Percentiles rank a stretch among this genome's conserved stretches.
phyloP scores from a whole-genome alignment of 2,113 vertebrate genomes.

The Tragelaphus buxtoni region DNA sequence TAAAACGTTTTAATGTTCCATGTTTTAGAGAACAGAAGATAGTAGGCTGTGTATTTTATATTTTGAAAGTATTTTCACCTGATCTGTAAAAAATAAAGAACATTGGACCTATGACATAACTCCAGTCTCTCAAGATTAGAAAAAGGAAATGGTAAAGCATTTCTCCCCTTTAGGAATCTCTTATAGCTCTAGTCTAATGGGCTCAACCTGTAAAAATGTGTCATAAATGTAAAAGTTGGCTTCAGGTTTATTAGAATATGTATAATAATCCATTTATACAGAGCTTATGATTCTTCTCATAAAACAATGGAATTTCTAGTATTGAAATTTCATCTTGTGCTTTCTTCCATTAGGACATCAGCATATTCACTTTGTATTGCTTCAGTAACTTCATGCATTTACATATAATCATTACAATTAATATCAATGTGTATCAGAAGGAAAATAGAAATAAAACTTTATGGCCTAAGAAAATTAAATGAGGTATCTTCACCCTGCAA shows the following conservation, averaged over 20 bases:
- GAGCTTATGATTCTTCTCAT: not conserved
- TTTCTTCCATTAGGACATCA: not conserved
- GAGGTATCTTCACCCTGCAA: not conserved
- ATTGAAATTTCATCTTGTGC: not conserved
- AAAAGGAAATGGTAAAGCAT: slow-evolving; percentile 54
- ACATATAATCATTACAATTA: slow-evolving; percentile 35
- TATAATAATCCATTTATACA: not conserved
- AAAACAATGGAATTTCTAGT: not conserved
- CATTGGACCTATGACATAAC: slow-evolving; percentile 53
- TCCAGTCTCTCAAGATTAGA: slow-evolving; percentile 39
- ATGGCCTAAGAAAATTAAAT: not conserved
- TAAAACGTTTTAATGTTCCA: slow-evolving; percentile 65
- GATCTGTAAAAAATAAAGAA: slow-evolving; percentile 31
- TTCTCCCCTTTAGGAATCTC: not conserved
- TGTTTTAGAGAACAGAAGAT: slow-evolving; percentile 46
- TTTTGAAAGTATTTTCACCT: slow-evolving; percentile 54
- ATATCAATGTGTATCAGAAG: not conserved
- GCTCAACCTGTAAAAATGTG: not conserved
- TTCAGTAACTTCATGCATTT: slow-evolving; percentile 36
- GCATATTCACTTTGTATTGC: slow-evolving; percentile 42
- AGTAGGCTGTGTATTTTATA: slow-evolving; percentile 69
- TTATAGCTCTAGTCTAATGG: not conserved
- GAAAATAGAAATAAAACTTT: slow-evolving; percentile 24
- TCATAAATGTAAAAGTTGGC: not conserved
- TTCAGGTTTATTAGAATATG: not conserved